Evolutionary conservation across 2,888 invertebrate species (phyloP), one percentile per base, ranked within the genome.

Genomic region (Crioceris asparagi): DNA sequence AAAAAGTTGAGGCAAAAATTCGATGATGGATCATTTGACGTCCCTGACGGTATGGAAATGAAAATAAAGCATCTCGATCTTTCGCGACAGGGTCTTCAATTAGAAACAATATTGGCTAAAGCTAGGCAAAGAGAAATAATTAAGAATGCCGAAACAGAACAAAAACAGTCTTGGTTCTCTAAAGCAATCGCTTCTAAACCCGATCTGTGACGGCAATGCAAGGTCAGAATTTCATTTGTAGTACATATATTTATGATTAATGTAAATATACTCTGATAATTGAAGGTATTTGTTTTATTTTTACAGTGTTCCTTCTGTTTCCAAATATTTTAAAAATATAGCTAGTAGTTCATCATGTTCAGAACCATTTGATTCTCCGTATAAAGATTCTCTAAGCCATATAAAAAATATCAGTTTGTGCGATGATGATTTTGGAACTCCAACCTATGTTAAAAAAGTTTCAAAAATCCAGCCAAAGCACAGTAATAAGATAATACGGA

Each of bases 361-460:
- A 35, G 40, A 35, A 27, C 41, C 35, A 23, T 37, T 42, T 14
- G 50, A 49, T 25, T 52, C 54, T 0, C 55, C 59, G 7, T 57
- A 56, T 40, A 53, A 53, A 43, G 49, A 48, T 38, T 44, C 45
- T 26, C 32, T 52, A 31, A 43, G 40, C 27, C 42, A 53, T 38
- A 47, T 48, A 36, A 53, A 49, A 36, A 45, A 45, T 38, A 42
- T 45, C 16, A 17, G 39, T 6, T 48, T 51, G 36, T 58, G 56
- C 41, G 52, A 54, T 17, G 49, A 49, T 36, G 60, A 58, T 47
- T 63, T 62, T 44, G 51, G 46, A 48, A 53, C 54, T n/a, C 52
- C 56, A 4, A 47, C 46, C 39, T 44, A 41, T 12, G 35, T 50
- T 10, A 48, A 43, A 26, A 55, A 49, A 38, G 10, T 38, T 21